These are phyloP conservation scores for Hyles lineata DNA, from an alignment of 2,888 invertebrate species.

Conservation along the genomic window DNA sequence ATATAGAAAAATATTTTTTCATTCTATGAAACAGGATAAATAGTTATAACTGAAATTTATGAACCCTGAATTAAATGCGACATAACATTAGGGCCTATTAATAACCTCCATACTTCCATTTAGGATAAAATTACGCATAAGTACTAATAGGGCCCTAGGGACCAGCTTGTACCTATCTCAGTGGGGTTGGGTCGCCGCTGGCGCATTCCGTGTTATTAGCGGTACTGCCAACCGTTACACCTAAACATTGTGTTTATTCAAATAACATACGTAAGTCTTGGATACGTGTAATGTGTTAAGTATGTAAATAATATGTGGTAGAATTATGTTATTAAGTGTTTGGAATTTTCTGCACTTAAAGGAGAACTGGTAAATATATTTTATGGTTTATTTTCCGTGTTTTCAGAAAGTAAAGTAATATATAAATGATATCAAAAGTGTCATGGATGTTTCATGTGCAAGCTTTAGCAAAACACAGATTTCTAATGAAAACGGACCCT, in stretches of 20 bases:
- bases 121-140: background rate
- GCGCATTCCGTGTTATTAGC: background rate
- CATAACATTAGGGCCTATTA: background rate
- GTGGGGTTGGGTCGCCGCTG: background rate
- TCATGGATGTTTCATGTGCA: no score
- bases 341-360: background rate
- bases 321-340: background rate
- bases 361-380: background rate
- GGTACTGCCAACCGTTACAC: background rate
- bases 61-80: no score
- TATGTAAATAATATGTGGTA: background rate
- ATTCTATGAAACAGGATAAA: no score
- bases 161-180: background rate
- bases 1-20: no score
- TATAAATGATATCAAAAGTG: no score
- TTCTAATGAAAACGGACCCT: no score
- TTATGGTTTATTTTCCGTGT: no score
- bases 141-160: background rate
- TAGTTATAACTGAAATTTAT: no score
- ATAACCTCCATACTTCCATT: background rate
- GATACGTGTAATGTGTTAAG: background rate
- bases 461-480: no score
- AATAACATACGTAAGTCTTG: background rate
- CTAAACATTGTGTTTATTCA: conserved; percentile 6
- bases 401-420: no score